Evolutionary conservation across 2,113 vertebrate genomes (phyloP), one percentile per base, ranked within the genome.

Genomic region (Camelus bactrianus): DNA sequence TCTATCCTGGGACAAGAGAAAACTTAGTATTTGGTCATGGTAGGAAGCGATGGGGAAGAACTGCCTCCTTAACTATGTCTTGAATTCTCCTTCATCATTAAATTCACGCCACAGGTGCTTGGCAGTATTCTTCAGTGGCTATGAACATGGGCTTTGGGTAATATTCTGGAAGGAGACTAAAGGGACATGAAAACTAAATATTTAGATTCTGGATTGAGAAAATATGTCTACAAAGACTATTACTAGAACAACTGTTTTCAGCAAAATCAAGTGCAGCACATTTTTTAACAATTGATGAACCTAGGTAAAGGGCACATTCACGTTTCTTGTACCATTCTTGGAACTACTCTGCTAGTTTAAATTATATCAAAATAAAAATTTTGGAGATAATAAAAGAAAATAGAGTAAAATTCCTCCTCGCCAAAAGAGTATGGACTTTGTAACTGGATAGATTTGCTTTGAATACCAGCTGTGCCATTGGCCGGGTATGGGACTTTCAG

Each of bases 351-450:
- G 5, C 50, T 81, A 38, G 42, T 24, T 72, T 77, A 64, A 91
- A 69, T 77, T 64, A 89, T 64, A 85, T 64, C 19, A 58, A 73
- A 89, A 89, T 92, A 72, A 52, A 94, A 82, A 76, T 15, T 56
- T 6, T 24, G 9, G n/a, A 54, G 69, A 35, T 48, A 86, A 90
- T 84, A 69, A 69, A 90, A 30, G 4, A 72, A 86, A 76, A n/a
- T 58, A 94, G 22, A 54, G 3, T 88, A 50, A 95, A 81, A 35
- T 70, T 81, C 15, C 6, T 76, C 5, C 22, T 26, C 6, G 92
- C 28, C 15, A 81, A 85, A 24, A 52, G 12, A 70, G 3, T 35
- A 46, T 26, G 20, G 16, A 0, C 11, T 69, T 89, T 56, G 16
- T n/a, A 56, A 16, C 38, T 90, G 10, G 60, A 60, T 32, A 69